Evolutionary conservation across 2,888 invertebrate genomes (phyloP).

Genomic region (Diarsia rubi): DNA sequence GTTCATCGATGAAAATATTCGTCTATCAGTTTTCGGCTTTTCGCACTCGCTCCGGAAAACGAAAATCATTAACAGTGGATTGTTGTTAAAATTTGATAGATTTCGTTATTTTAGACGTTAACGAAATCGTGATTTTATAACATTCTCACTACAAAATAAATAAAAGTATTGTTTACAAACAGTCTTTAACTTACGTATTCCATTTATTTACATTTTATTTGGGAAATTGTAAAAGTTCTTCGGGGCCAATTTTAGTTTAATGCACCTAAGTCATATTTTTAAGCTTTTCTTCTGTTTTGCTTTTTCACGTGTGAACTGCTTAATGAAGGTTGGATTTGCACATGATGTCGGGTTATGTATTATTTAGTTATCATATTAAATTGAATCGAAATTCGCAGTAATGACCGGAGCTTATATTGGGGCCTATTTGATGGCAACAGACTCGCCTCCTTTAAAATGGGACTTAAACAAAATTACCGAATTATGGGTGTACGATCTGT

Average conservation of each 20-base stretch:
- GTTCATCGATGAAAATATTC: constrained; percentile 5
- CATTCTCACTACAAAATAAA: constrained; percentile 5
- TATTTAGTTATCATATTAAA: not conserved
- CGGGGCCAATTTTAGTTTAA: no score
- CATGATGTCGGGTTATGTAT: not conserved
- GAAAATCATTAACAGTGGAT: constrained; percentile 31
- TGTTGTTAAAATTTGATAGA: constrained; percentile 25
- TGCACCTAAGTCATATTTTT: no score
- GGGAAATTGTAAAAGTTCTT: not conserved
- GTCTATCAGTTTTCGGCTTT: constrained; percentile 15
- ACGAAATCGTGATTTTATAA: constrained; percentile 9
- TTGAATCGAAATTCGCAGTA: not conserved
- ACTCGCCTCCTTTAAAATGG: not conserved
- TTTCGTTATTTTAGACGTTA: not conserved
- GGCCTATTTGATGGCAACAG: not conserved
- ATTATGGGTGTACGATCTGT: no score
- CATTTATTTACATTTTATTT: not conserved
- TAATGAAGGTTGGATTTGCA: not conserved
- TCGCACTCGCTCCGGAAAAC: constrained; percentile 21
- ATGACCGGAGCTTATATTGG: not conserved
- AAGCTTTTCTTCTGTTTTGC: no score
- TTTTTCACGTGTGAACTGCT: not conserved
- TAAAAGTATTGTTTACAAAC: constrained; percentile 18
- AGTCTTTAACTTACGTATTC: not conserved
- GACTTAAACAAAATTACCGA: not conserved